Evolutionary conservation across 2,113 vertebrate species (phyloP), one percentile per base, ranked within the genome.

Genomic region (Myotis brandtii): DNA sequence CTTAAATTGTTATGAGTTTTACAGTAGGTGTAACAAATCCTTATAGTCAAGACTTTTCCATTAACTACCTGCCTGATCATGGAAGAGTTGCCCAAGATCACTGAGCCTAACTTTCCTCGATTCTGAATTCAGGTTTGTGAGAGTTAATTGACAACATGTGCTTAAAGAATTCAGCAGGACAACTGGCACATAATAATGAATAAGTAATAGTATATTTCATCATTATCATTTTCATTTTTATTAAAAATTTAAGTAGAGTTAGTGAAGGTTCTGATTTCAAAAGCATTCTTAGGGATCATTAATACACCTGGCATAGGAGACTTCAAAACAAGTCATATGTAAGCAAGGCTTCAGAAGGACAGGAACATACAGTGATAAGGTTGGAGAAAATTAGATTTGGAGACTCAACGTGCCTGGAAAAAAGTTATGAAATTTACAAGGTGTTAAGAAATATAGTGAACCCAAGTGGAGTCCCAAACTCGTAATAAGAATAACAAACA

Each of bases 1-100:
- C 34, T 89, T 84, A 76, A 62, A 37, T 14, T 90, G 92, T 73
- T 91, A 90, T 79, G 62, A 83, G 25, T 73, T 80, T 95, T 86
- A 43, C 46, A 70, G 87, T 46, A 80, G 13, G 1, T 77, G 9
- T 62, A 93, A 34, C 16, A 92, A 62, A 85, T 64, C 20, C 50
- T 56, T 77, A 2, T 23, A 62, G 37, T 91, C 81, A 88, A 94
- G 43, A 87, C 9, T 46, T 94, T 69, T 10, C 32, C 12, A 37
- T 67, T 54, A 76, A n/a, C 13, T 32, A 40, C 32, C 1, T 72
- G 25, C 32, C 5, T 77, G 14, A 72, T 76, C 12, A 76, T 25
- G 37, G 8, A 83, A 89, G 64, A 48, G 9, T 62, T 89, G 67
- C 23, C 3, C 50, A 30, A 85, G 18, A 85, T 72, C 34, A 83